Evolutionary conservation across 2,888 invertebrate genomes (phyloP), one percentile per base, ranked within the genome.

Genomic region (Lycophotia porphyrea): DNA sequence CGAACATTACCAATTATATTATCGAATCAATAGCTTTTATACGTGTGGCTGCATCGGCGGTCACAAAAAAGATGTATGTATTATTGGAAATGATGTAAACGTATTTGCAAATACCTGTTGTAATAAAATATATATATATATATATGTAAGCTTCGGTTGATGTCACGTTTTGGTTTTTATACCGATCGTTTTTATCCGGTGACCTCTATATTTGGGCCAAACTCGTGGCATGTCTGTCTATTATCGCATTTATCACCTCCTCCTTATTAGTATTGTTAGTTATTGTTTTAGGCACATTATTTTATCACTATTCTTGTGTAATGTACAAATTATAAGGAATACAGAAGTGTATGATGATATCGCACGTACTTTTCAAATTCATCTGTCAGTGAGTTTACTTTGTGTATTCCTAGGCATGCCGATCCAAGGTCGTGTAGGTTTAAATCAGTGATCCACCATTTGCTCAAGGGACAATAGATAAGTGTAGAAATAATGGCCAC

Each of bases 141-240:
- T 52, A 27, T 64, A 3, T 39, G 27, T 36, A 65, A 42, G 42
- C 55, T 34, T 69, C 47, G 24, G 15, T 58, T 39, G 69, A 52
- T 31, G 72, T 67, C 83, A 82, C 73, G 80, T 82, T 73, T 70
- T 36, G 42, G n/a, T 47, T 75, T 76, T 60, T 34, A 31, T 66
- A 74, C 34, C 52, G 8, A 47, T 64, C 36, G 31, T 74, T 21
- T 39, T 36, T 18, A 60, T 74, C 42, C 24, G 55, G 24, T 58
- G n/a, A n/a, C 7, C 9, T 58, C 71, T 44, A 49, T 73, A 60
- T 77, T 71, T 71, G 60, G 74, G 34, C 34, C 52, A 44, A 58
- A 73, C 49, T 42, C 52, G 65, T 77, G 68, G 49, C 27, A 60
- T 34, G 42, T 31, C 36, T 34, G 49, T 39, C 24, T 42, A 42